These are phyloP conservation scores for Leptopilina clavipes DNA, from an alignment of 1,140 invertebrate genomes.

Conservation along the genomic window DNA sequence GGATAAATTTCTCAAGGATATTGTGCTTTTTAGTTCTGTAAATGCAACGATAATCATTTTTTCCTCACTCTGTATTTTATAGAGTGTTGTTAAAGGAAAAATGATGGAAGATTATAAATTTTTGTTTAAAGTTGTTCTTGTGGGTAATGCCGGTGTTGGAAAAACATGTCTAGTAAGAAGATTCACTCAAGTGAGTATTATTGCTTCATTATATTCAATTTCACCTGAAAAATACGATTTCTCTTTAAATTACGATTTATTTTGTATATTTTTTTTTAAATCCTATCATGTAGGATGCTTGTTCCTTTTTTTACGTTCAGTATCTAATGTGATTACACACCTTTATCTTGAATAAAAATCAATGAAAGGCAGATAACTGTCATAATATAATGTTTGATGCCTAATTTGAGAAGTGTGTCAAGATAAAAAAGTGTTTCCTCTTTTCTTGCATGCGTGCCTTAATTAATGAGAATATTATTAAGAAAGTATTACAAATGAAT, in stretches of 20 bases:
- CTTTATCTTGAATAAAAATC: conserved; percentile 6
- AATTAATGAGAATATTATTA: background rate
- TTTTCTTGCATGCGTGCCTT: background rate
- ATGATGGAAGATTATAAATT: conserved; percentile 98
- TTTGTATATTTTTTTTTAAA: conserved; percentile 34
- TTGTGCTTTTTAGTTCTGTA: background rate
- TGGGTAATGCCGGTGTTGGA: conserved; percentile 96
- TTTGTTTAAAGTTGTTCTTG: conserved; percentile 97
- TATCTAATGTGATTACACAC: background rate
- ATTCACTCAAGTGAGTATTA: conserved; percentile 83
- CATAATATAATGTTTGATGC: background rate
- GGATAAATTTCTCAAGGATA: conserved; percentile 16
- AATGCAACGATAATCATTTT: conserved; percentile 21
- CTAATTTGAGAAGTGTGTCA: conserved; percentile 2
- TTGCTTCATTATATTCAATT: conserved; percentile 35
- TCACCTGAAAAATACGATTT: conserved; percentile 25
- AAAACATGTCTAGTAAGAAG: conserved; percentile 94
- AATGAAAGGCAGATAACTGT: background rate
- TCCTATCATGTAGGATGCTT: background rate
- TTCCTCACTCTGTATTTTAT: background rate
- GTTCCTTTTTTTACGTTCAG: background rate
- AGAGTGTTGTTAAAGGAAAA: conserved; percentile 37
- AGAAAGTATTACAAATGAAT: background rate
- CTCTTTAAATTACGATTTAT: conserved; percentile 30
- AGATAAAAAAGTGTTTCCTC: conserved; percentile 27